Evolutionary conservation across 2,797 vertebrate species (phyloP), one percentile per base, ranked within the genome.

Genomic region (Pseudopleuronectes americanus): DNA sequence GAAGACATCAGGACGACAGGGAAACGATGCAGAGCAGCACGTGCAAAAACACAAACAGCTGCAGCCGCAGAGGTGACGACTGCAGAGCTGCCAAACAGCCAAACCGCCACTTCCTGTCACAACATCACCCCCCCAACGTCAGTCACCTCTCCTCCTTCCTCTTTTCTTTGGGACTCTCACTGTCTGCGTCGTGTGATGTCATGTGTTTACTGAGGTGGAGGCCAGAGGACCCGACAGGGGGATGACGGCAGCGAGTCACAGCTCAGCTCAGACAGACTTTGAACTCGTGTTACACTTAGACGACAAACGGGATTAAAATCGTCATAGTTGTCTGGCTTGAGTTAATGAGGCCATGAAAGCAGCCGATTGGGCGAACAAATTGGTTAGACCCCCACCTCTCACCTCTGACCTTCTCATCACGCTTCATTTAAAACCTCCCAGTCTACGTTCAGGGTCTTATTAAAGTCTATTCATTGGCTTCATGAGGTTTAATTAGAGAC

Each of bases 101-200:
- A 12, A 69, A 57, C 64, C 2, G 7, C 41, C 13, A 64, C 58
- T 76, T 86, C 81, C 81, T 77, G 76, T 23, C 2, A 3, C 53
- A 59, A 6, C 7, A 21, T 56, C 45, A 17, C 21, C 41, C 33
- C 26, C 26, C 1, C 16, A 22, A 17, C 0, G 1, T 2, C 64
- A 59, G 36, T 33, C 68, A 33, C 49, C 26, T 24, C 53, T 24
- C 4, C 53, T 24, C 4, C 59, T 69, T 79, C 60, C 71, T 71
- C 61, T 58, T 68, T 19, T 68, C 7, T 62, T 49, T 22, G 0
- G 0, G 31, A 23, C 47, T 33, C n/a, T 33, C 19, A 1, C 45
- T 66, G 49, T 53, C 28, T 53, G 62, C 4, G 6, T 17, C 59
- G 62, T 4, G 49, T 4, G 62, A 1, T 19, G 38, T 56, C 21